Conservation (phyloP, 2,113 vertebrate genomes). For the Amazona vittata region DNA sequence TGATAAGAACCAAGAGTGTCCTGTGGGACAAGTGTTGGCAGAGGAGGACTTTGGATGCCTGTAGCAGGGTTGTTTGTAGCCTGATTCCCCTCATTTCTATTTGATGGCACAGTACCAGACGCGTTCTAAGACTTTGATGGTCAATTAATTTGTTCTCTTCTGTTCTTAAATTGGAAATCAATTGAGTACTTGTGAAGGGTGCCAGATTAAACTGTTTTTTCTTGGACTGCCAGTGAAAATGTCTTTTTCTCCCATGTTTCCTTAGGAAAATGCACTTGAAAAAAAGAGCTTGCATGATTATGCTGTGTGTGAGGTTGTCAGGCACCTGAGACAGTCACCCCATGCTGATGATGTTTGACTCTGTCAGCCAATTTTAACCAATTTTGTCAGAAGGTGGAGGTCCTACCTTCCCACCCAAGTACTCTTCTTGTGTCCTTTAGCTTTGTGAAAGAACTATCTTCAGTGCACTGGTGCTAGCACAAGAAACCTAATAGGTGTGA, state of each 20-base stretch:
- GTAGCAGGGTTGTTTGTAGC: slow-evolving; percentile 10
- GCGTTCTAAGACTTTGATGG: slow-evolving; percentile 24
- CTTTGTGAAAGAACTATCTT: neutral
- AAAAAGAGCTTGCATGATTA: neutral
- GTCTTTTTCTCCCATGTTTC: neutral
- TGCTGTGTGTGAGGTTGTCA: neutral
- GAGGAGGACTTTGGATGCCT: neutral
- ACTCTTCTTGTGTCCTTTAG: neutral
- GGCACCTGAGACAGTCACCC: neutral
- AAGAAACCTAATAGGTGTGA: neutral
- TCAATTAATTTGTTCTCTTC: slow-evolving; percentile 61
- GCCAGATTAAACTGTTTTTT: slow-evolving; percentile 24
- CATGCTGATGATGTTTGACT: neutral
- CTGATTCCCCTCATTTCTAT: slow-evolving; percentile 21
- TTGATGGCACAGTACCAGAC: slow-evolving; percentile 21
- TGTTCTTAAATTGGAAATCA: slow-evolving; percentile 45
- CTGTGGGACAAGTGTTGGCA: neutral
- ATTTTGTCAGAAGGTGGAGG: neutral
- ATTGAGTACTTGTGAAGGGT: slow-evolving; percentile 15
- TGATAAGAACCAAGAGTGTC: slow-evolving; percentile 4
- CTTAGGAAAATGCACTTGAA: neutral
- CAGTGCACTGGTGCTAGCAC: neutral
- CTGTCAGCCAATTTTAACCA: neutral
- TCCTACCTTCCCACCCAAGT: neutral
- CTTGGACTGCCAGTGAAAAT: neutral